Evolutionary conservation across 1,140 invertebrate species (phyloP).

Genomic region (Branchinecta lynchi): DNA sequence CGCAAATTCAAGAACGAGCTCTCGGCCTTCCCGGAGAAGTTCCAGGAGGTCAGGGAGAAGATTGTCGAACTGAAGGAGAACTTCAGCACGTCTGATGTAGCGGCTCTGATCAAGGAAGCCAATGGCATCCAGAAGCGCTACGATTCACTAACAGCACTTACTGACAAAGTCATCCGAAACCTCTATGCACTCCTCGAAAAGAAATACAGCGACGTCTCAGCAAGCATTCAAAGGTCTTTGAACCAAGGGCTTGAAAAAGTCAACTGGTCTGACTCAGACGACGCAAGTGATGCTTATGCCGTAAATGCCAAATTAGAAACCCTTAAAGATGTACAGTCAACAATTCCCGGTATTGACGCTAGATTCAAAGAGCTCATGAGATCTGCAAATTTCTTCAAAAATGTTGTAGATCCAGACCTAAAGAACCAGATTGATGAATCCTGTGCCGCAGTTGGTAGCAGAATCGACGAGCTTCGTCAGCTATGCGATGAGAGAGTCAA

Average conservation of each 20-base stretch:
- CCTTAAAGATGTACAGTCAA: constrained; percentile 54
- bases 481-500: constrained; percentile 41
- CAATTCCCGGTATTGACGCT: constrained; percentile 37
- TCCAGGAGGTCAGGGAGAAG: constrained; percentile 47
- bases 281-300: constrained; percentile 72
- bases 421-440: constrained; percentile 23
- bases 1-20: constrained; percentile 52
- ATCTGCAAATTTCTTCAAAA: constrained; percentile 23
- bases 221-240: constrained; percentile 59
- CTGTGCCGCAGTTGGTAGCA: constrained; percentile 21
- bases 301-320: constrained; percentile 77
- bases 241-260: constrained; percentile 68
- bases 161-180: constrained; percentile 62
- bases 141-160: constrained; percentile 51
- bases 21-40: constrained; percentile 38
- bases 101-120: constrained; percentile 58
- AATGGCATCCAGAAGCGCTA: constrained; percentile 57
- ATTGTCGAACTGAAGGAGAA: constrained; percentile 52
- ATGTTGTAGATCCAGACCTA: constrained; percentile 24
- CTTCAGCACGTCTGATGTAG: constrained; percentile 61
- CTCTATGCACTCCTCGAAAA: constrained; percentile 68
- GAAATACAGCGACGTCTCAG: constrained; percentile 66
- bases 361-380: constrained; percentile 25
- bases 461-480: constrained; percentile 19
- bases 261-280: constrained; percentile 75